phyloP scores from a whole-genome alignment of 2,888 invertebrate species.

The Tachina grossa region DNA sequence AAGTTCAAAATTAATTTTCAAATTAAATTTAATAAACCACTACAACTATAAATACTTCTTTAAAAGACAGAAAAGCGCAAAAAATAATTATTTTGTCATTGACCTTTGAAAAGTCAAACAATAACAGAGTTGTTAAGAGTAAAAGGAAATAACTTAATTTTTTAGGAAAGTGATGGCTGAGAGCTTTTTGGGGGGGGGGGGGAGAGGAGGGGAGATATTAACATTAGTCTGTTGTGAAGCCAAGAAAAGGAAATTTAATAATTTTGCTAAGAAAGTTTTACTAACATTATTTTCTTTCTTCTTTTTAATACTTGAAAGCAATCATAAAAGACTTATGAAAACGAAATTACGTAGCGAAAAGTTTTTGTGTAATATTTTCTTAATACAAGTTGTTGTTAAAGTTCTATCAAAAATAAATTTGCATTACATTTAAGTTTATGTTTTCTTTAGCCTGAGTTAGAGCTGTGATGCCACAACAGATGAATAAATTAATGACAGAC shows the following conservation, averaged over 20 bases:
- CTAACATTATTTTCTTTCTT: constrained; percentile 2
- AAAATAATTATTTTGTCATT: constrained; percentile 27
- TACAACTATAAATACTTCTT: background rate
- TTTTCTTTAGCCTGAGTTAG: background rate
- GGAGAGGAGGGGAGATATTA: background rate
- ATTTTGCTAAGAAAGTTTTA: constrained; percentile 38
- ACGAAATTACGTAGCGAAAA: constrained; percentile 20
- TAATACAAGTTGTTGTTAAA: constrained; percentile 37
- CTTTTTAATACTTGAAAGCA: background rate
- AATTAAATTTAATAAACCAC: constrained; percentile 2
- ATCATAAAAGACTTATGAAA: constrained; percentile 28
- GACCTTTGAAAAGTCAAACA: constrained; percentile 36
- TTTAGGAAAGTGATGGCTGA: background rate
- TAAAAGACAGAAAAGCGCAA: background rate
- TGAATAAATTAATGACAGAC: constrained; percentile 19
- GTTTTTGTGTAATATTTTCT: constrained; percentile 29
- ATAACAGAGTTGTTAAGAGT: background rate
- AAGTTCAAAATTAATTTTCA: constrained; percentile 1
- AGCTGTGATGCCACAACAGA: background rate
- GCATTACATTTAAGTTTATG: constrained; percentile 39
- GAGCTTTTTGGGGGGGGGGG: no score
- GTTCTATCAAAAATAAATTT: constrained; percentile 54
- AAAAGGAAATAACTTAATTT: background rate
- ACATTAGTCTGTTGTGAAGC: constrained; percentile 16
- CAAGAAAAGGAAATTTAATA: constrained; percentile 5